Percentiles rank a stretch among this genome's conserved stretches.
These are phyloP conservation scores for Botrylloides violaceus DNA, from an alignment of 23 tunicate species.

Conservation along the genomic window DNA sequence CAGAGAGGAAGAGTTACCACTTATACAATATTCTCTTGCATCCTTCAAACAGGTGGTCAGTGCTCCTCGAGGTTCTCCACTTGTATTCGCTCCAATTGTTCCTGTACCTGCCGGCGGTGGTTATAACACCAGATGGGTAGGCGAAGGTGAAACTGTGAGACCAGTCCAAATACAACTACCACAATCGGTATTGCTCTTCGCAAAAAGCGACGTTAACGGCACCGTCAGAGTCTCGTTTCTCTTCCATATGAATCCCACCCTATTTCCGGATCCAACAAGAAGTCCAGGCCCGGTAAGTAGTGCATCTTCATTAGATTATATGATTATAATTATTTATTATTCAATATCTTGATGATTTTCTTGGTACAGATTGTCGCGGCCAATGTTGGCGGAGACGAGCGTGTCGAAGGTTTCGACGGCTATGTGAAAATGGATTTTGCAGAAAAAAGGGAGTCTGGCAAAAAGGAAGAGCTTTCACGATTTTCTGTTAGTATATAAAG, in stretches of 20 bases:
- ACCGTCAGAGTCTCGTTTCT: slow-evolving; percentile 8
- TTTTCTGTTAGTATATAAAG: too few relatives aligned
- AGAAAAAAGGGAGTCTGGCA: background rate
- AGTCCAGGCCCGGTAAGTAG: background rate
- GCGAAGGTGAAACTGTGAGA: too few relatives aligned
- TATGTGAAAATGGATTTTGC: slow-evolving; percentile 1
- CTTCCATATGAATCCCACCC: slow-evolving; percentile 13
- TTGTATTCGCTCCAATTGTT: too few relatives aligned
- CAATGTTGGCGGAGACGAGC: slow-evolving; percentile 17
- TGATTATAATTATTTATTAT: background rate
- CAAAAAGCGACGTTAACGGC: background rate
- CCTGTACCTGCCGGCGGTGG: too few relatives aligned
- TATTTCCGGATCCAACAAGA: slow-evolving; percentile 9
- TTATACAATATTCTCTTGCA: too few relatives aligned
- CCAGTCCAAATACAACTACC: background rate
- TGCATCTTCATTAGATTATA: background rate
- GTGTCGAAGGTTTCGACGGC: background rate
- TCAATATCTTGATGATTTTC: background rate
- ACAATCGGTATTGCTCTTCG: background rate
- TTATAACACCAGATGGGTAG: too few relatives aligned
- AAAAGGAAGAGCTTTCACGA: too few relatives aligned
- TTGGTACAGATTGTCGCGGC: slow-evolving; percentile 23
- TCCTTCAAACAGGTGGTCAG: too few relatives aligned
- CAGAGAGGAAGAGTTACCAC: too few relatives aligned
- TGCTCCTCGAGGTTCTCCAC: too few relatives aligned